phyloP scores from a whole-genome alignment of 2,113 vertebrate genomes.

The Eublepharis macularius region DNA sequence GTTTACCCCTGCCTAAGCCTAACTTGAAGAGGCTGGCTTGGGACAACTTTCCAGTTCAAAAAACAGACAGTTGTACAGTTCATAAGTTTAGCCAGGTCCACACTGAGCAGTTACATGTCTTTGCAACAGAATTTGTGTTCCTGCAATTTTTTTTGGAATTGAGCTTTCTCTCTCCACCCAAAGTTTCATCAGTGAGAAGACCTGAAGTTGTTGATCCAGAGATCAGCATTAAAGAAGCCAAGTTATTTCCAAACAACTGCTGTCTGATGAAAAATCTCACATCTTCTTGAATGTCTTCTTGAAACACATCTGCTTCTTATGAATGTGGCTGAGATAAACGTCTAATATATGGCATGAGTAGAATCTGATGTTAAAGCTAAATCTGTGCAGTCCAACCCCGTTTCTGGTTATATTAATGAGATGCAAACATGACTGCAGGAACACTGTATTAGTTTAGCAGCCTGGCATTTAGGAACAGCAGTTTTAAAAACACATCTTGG shows the following conservation, averaged over 20 bases:
- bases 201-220: no score
- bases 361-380: not conserved
- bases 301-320: not conserved
- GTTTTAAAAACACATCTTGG: not conserved
- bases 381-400: not conserved
- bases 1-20: not conserved
- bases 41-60: not conserved
- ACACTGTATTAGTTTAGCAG: not conserved
- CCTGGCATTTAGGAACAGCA: slow-evolving; percentile 12
- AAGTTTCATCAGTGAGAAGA: no score
- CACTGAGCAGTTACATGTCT: not conserved
- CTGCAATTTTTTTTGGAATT: not conserved
- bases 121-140: not conserved
- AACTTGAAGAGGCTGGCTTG: not conserved
- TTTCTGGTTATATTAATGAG: slow-evolving; percentile 8
- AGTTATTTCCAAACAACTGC: not conserved
- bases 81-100: not conserved
- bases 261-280: not conserved
- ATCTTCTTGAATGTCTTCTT: not conserved
- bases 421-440: slow-evolving; percentile 16
- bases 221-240: no score
- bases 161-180: no score
- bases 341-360: not conserved
- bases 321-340: not conserved
- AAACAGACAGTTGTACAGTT: not conserved